Evolutionary conservation across 2,113 vertebrate genomes (phyloP), one percentile per base, ranked within the genome.

Genomic region (Passer montanus): DNA sequence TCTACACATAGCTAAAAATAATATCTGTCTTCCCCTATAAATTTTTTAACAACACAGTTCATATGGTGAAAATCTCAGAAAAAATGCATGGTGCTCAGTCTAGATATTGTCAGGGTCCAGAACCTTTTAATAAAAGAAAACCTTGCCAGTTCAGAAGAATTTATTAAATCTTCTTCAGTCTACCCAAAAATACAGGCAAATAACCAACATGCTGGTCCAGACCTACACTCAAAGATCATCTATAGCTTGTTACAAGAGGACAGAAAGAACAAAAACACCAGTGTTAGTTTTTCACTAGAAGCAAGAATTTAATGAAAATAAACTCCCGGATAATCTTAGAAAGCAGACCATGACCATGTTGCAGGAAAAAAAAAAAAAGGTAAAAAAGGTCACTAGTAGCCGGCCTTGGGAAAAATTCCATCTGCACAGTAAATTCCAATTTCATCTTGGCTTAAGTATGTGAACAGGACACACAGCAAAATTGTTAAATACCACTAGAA

Each of bases 241-340:
- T 67, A 27, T 4, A 67, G 22, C 44, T 78, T 2, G 0, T 63
- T 63, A 39, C 5, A 60, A 67, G 24, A 82, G 18, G 22, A 74
- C 14, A 74, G 13, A 1, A 15, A 77, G 60, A 84, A 74, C 16
- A 13, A 17, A 59, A 84, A 67, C 6, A 43, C 13, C 10, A 46
- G 7, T 17, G 4, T 46, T n/a, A 55, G 35, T 23, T 41, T 84
- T 74, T 35, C 12, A 33, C 52, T 75, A 39, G 47, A 19, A 87
- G 33, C 15, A 83, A 39, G 18, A 81, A 60, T 49, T 85, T 56
- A 59, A 79, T 47, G 28, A 70, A 87, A 73, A 70, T 64, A 85
- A 91, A 80, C 27, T 69, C 31, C 28, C 46, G 79, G 49, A 91
- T 58, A 88, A 83, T 83, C 78, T 95, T 95, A 69, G 95, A 95